phyloP scores from a whole-genome alignment of 2,888 invertebrate genomes.

The Beris chalybata region DNA sequence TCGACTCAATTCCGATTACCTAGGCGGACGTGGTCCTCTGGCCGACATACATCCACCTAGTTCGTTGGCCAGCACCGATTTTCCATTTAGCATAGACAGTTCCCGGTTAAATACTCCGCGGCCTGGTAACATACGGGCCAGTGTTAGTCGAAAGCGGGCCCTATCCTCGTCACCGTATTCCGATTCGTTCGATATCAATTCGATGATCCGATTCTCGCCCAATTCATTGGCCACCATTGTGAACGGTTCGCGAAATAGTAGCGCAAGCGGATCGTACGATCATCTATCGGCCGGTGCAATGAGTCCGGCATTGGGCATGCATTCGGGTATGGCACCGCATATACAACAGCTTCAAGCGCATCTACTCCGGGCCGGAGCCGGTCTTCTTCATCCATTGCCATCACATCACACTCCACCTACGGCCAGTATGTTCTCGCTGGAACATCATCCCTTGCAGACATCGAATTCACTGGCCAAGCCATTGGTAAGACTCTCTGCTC shows the following conservation, averaged over 20 bases:
- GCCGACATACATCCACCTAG: conserved; percentile 62
- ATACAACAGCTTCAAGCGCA: conserved; percentile 80
- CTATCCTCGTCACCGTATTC: conserved; percentile 94
- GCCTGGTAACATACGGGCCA: conserved; percentile 58
- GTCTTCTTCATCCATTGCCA: conserved; percentile 53
- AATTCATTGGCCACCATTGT: conserved; percentile 82
- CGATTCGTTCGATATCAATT: conserved; percentile 92
- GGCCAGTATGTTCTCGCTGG: conserved; percentile 50
- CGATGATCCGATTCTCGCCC: conserved; percentile 93
- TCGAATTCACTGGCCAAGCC: conserved; percentile 30
- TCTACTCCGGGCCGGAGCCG: conserved; percentile 64
- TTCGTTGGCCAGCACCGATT: conserved; percentile 82
- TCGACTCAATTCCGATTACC: conserved; percentile 66
- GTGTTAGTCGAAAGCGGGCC: conserved; percentile 84
- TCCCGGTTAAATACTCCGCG: conserved; percentile 72
- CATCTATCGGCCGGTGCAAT: conserved; percentile 94
- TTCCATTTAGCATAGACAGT: conserved; percentile 87
- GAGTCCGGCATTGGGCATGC: conserved; percentile 74
- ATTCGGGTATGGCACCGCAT: conserved; percentile 61
- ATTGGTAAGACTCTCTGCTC: conserved; percentile 35
- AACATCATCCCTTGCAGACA: conserved; percentile 46
- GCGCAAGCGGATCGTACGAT: conserved; percentile 94
- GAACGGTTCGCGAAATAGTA: conserved; percentile 82
- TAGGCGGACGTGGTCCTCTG: conserved; percentile 53
- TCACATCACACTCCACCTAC: conserved; percentile 48